Evolutionary conservation across 1,140 invertebrate genomes (phyloP).

Genomic region (Anthonomus grandis): DNA sequence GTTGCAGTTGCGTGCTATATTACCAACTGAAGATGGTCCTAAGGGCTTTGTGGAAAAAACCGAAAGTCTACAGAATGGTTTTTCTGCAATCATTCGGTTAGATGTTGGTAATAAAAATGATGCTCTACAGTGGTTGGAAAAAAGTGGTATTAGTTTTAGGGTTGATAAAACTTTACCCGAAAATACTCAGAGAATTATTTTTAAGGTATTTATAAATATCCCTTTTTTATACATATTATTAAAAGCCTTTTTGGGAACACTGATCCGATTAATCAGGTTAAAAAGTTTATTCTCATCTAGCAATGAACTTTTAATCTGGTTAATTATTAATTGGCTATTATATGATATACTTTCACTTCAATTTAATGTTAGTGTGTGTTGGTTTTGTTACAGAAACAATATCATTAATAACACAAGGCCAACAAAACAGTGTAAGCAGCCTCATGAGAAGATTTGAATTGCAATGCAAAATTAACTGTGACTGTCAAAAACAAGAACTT

Average conservation of each 20-base stretch:
- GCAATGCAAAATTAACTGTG: background rate
- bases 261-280: no score
- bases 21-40: background rate
- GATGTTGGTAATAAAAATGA: background rate
- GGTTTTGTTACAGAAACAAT: background rate
- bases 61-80: background rate
- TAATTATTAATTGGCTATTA: background rate
- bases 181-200: background rate
- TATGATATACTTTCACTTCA: background rate
- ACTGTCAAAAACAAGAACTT: no score
- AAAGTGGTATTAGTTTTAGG: no score
- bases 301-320: no score
- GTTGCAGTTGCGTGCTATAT: background rate
- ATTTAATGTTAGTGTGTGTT: background rate
- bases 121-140: no score
- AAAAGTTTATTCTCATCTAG: no score
- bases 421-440: background rate
- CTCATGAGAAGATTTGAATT: background rate
- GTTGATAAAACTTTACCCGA: background rate
- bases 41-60: background rate
- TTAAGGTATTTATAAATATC: no score
- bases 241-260: no score
- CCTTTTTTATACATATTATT: no score
- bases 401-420: background rate
- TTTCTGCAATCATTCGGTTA: background rate